phyloP scores from a whole-genome alignment of 2,113 vertebrate species.

The Ardeotis arabs region DNA sequence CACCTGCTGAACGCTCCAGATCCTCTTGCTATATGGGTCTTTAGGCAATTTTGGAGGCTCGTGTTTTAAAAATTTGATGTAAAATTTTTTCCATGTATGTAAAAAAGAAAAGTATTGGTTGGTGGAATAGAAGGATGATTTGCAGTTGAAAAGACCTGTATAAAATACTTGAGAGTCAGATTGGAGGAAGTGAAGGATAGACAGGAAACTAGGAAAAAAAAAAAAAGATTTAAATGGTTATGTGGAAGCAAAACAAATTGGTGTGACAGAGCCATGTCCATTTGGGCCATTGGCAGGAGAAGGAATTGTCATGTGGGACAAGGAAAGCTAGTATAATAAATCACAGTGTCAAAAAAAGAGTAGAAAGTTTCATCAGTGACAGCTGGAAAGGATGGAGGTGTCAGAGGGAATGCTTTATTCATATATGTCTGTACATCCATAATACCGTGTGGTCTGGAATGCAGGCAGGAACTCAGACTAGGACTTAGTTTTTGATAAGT shows the following conservation, averaged over 20 bases:
- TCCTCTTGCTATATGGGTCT: not conserved
- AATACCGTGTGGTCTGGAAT: not conserved
- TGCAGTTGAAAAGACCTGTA: not conserved
- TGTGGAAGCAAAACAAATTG: not conserved
- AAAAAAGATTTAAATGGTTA: not conserved
- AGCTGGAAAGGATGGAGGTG: not conserved
- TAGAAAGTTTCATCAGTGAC: not conserved
- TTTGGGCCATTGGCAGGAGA: not conserved
- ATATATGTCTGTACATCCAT: fast-evolving
- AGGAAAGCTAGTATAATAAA: not conserved
- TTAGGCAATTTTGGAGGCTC: not conserved
- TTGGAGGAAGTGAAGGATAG: not conserved
- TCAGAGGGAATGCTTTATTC: not conserved
- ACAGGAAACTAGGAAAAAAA: not conserved
- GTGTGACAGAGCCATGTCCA: not conserved
- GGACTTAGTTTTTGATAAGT: not conserved
- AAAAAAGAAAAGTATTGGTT: not conserved
- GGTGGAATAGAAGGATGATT: not conserved
- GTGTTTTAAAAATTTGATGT: not conserved
- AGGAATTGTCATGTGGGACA: not conserved
- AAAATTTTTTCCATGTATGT: not conserved
- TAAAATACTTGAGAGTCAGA: not conserved
- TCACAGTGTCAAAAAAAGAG: not conserved
- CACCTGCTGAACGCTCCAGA: not conserved
- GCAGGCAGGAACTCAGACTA: not conserved